phyloP scores from a whole-genome alignment of 2,113 vertebrate species.

The Pholis gunnellus region DNA sequence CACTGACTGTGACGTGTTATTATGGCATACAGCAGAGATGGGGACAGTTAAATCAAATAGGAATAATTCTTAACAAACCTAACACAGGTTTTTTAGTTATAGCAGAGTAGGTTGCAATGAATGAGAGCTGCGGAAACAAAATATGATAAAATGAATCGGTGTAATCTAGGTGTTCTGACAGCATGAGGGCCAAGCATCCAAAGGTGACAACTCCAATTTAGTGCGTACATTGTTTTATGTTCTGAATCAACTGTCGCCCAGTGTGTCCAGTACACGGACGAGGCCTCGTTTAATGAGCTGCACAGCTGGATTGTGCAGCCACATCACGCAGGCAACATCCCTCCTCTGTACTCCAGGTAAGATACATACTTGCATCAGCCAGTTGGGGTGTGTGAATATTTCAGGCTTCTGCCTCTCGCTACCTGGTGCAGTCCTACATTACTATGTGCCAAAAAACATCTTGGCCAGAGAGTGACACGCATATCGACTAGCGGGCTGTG shows the following conservation, averaged over 20 bases:
- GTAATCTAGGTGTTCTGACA: background rate
- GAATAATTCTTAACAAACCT: background rate
- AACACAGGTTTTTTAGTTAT: background rate
- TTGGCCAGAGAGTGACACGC: constrained; percentile 34
- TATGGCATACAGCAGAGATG: background rate
- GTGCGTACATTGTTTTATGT: background rate
- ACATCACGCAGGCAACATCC: constrained; percentile 41
- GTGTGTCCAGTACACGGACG: constrained; percentile 7
- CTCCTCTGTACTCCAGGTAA: constrained; percentile 46
- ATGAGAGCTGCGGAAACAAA: background rate
- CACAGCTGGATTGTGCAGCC: constrained; percentile 34
- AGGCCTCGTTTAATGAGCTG: constrained; percentile 47
- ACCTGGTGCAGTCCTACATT: constrained; percentile 42
- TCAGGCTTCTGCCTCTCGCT: constrained; percentile 54
- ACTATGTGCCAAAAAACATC: constrained; percentile 45
- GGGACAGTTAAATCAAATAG: background rate
- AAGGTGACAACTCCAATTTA: constrained; percentile 6
- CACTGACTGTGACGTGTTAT: background rate
- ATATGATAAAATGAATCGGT: background rate
- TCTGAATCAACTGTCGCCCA: constrained; percentile 18
- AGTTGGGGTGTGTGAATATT: constrained; percentile 54
- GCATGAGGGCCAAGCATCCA: background rate
- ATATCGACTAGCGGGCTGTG: constrained; percentile 1
- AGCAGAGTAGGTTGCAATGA: background rate
- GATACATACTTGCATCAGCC: constrained; percentile 47